phyloP scores from a whole-genome alignment of 1,140 invertebrate genomes.

The Zaprionus tsacasi region DNA sequence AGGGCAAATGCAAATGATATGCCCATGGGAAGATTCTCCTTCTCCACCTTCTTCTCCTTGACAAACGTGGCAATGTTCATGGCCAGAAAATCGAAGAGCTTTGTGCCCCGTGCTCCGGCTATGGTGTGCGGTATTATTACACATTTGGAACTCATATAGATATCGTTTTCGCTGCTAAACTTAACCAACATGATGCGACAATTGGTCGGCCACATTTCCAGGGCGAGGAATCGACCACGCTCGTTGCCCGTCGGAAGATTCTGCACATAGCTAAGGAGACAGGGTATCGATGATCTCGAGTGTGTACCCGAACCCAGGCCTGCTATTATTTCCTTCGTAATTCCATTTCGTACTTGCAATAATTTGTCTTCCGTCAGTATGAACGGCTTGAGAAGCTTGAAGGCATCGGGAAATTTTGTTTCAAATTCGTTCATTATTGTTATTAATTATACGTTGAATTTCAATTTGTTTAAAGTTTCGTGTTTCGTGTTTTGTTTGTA shows the following conservation, averaged over 20 bases:
- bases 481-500: no score
- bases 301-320: conserved; percentile 92
- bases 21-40: conserved; percentile 88
- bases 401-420: conserved; percentile 52
- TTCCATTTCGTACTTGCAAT: conserved; percentile 21
- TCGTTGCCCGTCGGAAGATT: conserved; percentile 98
- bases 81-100: conserved; percentile 98
- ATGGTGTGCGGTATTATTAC: conserved; percentile 96
- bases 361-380: conserved; percentile 27
- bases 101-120: conserved; percentile 93
- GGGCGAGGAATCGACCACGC: conserved; percentile 96
- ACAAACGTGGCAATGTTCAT: conserved; percentile 97
- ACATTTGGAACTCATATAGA: conserved; percentile 98
- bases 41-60: conserved; percentile 89
- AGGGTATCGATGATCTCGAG: conserved; percentile 91
- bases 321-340: conserved; percentile 87
- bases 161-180: conserved; percentile 90
- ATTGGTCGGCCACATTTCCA: conserved; percentile 99
- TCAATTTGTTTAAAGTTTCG: not conserved
- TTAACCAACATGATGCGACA: conserved; percentile 98
- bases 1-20: conserved; percentile 99
- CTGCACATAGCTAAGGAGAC: conserved; percentile 97
- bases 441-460: conserved; percentile 1
- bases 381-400: conserved; percentile 54
- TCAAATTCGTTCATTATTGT: conserved; percentile 33